A percentile compares a stretch with the other conserved stretches of the same genome.
Evolutionary conservation across 2,113 vertebrate species (phyloP).

Genomic region (Takifugu flavidus): DNA sequence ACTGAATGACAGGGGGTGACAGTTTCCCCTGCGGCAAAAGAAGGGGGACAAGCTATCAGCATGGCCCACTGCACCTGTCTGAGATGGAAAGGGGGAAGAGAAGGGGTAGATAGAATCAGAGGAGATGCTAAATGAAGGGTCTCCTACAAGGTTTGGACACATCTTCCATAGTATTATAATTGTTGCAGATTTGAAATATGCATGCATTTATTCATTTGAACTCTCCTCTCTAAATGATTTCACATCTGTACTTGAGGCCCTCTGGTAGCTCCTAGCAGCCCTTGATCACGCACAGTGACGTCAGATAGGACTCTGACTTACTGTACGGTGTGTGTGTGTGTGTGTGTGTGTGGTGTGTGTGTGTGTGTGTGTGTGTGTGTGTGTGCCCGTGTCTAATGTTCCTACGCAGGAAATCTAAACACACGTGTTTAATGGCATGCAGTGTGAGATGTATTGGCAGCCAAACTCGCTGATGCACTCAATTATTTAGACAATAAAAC

Average conservation of each 20-base stretch:
- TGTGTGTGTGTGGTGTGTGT: not conserved
- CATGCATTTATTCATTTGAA: too few species aligned
- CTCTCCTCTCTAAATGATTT: too few species aligned
- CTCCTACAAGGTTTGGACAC: too few species aligned
- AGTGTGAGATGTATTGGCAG: not conserved
- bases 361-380: too few species aligned
- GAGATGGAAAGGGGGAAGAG: not conserved
- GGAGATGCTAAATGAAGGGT: conserved; percentile 28
- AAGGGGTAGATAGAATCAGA: not conserved
- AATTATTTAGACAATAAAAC: not conserved
- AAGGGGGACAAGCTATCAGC: conserved; percentile 72
- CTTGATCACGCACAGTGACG: not conserved
- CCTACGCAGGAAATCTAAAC: not conserved
- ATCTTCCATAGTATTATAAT: too few species aligned
- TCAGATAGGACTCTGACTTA: not conserved
- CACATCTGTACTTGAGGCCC: not conserved
- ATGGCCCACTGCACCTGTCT: conserved; percentile 66
- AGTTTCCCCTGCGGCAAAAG: conserved; percentile 65
- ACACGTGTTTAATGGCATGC: not conserved
- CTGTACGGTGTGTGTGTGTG: not conserved
- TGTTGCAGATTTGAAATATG: too few species aligned
- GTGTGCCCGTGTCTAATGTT: too few species aligned
- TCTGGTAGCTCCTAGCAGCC: not conserved
- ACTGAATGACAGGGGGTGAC: conserved; percentile 67
- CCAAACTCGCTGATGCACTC: not conserved